Evolutionary conservation across 2,113 vertebrate species (phyloP).

Genomic region (Anarrhichthys ocellatus): DNA sequence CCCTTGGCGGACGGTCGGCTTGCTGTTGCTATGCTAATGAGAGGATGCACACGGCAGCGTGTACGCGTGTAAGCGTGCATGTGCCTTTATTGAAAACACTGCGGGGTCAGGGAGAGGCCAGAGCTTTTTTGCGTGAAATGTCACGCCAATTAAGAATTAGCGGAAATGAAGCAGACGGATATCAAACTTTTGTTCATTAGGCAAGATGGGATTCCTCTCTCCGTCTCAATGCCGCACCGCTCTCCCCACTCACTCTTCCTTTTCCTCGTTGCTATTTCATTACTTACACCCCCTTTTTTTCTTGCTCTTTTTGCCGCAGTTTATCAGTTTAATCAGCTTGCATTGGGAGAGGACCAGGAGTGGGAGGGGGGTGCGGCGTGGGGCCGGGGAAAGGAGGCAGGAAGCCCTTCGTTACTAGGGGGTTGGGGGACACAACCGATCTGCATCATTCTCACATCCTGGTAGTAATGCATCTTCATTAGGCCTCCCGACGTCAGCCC

Average conservation of each 20-base stretch:
- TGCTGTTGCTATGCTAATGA: conserved; percentile 78
- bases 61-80: neutral
- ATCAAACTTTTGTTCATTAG: conserved; percentile 64
- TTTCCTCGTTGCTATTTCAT: conserved; percentile 52
- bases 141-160: conserved; percentile 69
- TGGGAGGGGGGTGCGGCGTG: too few species aligned
- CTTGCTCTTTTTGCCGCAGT: conserved; percentile 52
- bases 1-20: conserved; percentile 73
- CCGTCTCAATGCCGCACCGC: conserved; percentile 8
- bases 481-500: conserved; percentile 66
- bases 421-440: neutral
- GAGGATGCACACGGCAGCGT: conserved; percentile 30
- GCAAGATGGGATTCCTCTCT: conserved; percentile 51
- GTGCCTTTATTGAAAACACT: conserved; percentile 30
- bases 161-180: conserved; percentile 52
- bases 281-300: conserved; percentile 56
- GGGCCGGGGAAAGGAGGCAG: too few species aligned
- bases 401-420: too few species aligned
- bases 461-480: conserved; percentile 77
- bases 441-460: conserved; percentile 55
- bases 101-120: conserved; percentile 51
- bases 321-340: conserved; percentile 76
- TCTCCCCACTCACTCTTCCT: conserved; percentile 28
- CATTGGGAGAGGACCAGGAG: conserved; percentile 18
- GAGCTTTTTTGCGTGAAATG: conserved; percentile 62